Evolutionary conservation across 2,888 invertebrate genomes (phyloP).

Genomic region (Chaetogeoica ovagalla): DNA sequence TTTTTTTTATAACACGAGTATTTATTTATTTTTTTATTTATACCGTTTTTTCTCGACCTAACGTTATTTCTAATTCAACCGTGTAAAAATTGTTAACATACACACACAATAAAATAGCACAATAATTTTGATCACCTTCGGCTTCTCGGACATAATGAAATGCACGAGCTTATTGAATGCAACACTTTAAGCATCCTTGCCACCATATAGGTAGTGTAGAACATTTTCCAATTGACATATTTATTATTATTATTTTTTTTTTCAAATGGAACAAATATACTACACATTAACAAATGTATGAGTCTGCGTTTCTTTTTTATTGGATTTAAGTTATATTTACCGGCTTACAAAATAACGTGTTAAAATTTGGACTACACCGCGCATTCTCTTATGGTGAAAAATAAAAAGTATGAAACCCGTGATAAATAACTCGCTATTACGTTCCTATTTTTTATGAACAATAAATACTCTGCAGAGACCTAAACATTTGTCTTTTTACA

Average conservation of each 20-base stretch:
- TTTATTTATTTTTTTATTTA: too few species aligned
- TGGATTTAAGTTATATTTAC: slow-evolving; percentile 5
- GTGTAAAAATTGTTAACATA: not conserved
- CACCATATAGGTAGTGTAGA: slow-evolving; percentile 1
- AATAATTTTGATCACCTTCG: slow-evolving; percentile 6
- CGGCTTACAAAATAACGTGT: slow-evolving; percentile 11
- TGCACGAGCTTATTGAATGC: slow-evolving; percentile 49
- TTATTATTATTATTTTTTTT: too few species aligned
- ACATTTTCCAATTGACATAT: not conserved
- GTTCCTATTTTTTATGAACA: not conserved
- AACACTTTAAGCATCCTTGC: not conserved
- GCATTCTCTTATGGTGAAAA: slow-evolving; percentile 6
- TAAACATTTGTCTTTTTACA: slow-evolving; percentile 8
- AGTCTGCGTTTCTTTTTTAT: slow-evolving; percentile 20
- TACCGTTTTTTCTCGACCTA: not conserved
- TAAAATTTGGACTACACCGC: slow-evolving; percentile 24
- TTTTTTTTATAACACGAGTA: not conserved
- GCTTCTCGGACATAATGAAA: slow-evolving; percentile 13
- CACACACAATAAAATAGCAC: slow-evolving; percentile 20
- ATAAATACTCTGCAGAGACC: slow-evolving; percentile 1
- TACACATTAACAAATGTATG: slow-evolving; percentile 18
- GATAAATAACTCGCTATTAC: slow-evolving; percentile 30
- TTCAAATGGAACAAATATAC: slow-evolving; percentile 27
- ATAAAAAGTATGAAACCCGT: not conserved
- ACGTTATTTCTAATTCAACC: not conserved